phyloP scores from a whole-genome alignment of 92 coral and sea anemone genomes.

The Phenganax subtilis region DNA sequence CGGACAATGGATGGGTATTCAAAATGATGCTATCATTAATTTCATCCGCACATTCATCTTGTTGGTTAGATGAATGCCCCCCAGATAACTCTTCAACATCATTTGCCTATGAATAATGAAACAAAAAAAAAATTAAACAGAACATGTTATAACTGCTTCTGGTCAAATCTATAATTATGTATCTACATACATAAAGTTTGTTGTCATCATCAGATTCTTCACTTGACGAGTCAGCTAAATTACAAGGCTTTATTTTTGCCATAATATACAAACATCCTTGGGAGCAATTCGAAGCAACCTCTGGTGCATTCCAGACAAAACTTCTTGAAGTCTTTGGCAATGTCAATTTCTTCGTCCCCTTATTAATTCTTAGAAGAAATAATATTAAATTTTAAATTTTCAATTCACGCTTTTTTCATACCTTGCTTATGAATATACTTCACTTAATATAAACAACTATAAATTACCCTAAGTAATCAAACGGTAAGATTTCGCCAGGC shows the following conservation, averaged over 20 bases:
- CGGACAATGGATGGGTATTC: neutral
- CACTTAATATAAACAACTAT: neutral
- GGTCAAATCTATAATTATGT: too few species aligned
- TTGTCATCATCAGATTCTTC: too few species aligned
- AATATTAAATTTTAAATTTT: too few species aligned
- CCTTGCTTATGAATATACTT: neutral
- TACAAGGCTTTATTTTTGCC: conserved; percentile 1
- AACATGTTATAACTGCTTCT: too few species aligned
- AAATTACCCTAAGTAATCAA: conserved; percentile 26
- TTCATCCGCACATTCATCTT: neutral
- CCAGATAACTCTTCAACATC: too few species aligned
- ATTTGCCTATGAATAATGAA: too few species aligned
- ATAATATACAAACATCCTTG: conserved; percentile 41
- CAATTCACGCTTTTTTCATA: neutral
- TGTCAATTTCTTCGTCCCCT: conserved; percentile 42
- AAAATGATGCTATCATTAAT: neutral
- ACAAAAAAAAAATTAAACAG: too few species aligned
- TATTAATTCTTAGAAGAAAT: conserved; percentile 30
- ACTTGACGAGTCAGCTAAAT: neutral
- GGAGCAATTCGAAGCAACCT: conserved; percentile 37
- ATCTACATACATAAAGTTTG: too few species aligned
- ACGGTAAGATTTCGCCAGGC: conserved; percentile 15
- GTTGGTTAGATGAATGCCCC: too few species aligned
- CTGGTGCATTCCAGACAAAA: conserved; percentile 50
- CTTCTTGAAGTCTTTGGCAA: conserved; percentile 33